Base-by-base conservation (phyloP, 2,888 invertebrate species). In the Limnephilus lunatus region DNA sequence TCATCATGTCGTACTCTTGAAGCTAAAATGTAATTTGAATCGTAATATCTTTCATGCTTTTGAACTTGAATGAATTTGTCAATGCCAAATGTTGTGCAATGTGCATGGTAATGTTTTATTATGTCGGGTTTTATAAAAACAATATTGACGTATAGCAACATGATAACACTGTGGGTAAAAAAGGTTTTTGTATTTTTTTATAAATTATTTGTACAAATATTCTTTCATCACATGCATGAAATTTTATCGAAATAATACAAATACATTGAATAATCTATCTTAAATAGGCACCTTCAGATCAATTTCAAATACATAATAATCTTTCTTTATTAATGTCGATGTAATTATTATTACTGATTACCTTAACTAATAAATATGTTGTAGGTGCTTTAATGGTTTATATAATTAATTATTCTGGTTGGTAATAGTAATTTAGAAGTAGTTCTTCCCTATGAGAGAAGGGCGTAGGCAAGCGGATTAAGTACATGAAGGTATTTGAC, bases 141-240 rank as follows among this genome's bases (percentile, higher is more conserved):
- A 5, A 25, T 25, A 68, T 68, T 68, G 68, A n/a, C n/a, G 25
- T 48, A 48, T 14, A 53, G 25, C 53, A 53, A 68, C 68, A 68
- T 68, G 68, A 68, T 68, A 68, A 68, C 68, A 68, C 68, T 68
- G 19, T 68, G 19, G 68, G 7, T 68, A 68, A 68, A 25, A 68
- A 68, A 68, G 68, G 25, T 35, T 35, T 82, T 82, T 32, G n/a
- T 87, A 87, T 31, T 68, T 87, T 31, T 68, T 80, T 89, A 89
- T 89, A 89, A 89, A 89, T 89, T 81, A 89, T 89, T 89, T 89
- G 88, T 89, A 89, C 80, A 31, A 89, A 87, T 87, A 19, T 85
- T 48, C 44, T 44, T 44, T 86, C 44, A 86, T 86, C 86, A 86
- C 30, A 87, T 14, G 87, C 4, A 87, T 30, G 87, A 48, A 30